Evolutionary conservation across 2,888 invertebrate species (phyloP).

Genomic region (Uropetala carovei): DNA sequence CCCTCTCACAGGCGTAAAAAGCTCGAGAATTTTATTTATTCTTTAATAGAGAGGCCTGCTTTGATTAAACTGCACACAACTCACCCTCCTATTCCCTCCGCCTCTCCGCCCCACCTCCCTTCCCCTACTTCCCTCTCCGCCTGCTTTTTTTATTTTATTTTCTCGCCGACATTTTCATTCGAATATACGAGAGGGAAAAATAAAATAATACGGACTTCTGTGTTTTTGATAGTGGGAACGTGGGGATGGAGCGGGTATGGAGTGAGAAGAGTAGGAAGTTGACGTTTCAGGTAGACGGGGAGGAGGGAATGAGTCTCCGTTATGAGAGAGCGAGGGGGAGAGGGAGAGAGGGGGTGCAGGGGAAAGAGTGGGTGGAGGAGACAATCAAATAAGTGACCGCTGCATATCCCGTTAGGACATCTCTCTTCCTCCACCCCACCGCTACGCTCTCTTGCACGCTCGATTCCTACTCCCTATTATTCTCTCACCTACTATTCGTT

Average conservation of each 20-base stretch:
- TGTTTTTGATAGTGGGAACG: neutral
- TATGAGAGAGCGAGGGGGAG: neutral
- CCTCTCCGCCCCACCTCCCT: neutral
- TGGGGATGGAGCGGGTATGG: neutral
- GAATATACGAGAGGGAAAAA: conserved; percentile 16
- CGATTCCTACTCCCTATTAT: neutral
- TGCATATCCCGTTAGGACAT: neutral
- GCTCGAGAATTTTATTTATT: conserved; percentile 8
- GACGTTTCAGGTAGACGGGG: neutral
- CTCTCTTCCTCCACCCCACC: neutral
- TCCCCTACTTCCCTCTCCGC: neutral
- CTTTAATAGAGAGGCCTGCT: conserved; percentile 60
- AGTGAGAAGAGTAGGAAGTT: neutral
- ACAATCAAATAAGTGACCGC: conserved; percentile 1
- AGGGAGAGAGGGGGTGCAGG: neutral
- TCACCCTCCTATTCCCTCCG: neutral
- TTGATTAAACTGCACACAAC: conserved; percentile 55
- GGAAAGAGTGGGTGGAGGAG: neutral
- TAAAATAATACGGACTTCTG: conserved; percentile 24
- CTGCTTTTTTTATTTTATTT: conserved; percentile 45
- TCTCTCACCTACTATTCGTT: neutral
- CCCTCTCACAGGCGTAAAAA: conserved; percentile 29
- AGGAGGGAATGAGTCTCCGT: neutral
- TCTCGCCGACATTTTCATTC: conserved; percentile 58
- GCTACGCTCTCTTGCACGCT: neutral